These are phyloP conservation scores for Mastomys natalensis DNA, from an alignment of 2,113 vertebrate genomes.

Conservation along the genomic window DNA sequence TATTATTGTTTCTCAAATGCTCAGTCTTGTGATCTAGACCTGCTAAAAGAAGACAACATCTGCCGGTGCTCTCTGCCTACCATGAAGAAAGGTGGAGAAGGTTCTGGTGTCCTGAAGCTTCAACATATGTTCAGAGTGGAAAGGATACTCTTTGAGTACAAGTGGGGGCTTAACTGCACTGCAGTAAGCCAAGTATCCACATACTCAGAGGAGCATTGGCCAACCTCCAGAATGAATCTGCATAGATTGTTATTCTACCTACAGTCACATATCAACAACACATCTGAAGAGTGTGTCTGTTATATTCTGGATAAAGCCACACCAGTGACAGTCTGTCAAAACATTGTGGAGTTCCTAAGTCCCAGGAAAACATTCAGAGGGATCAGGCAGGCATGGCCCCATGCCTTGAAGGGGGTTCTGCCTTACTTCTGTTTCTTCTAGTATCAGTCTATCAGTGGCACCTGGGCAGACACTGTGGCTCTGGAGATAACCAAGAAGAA, in stretches of 20 bases:
- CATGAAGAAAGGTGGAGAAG: not conserved
- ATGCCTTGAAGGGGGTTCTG: not conserved
- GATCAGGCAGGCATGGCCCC: not conserved
- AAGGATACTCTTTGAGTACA: not conserved
- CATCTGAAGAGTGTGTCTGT: not conserved
- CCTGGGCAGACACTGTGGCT: not conserved
- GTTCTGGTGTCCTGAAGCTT: not conserved
- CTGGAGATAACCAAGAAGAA: not conserved
- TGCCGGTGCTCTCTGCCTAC: not conserved
- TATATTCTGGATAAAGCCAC: not conserved
- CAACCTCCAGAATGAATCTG: not conserved
- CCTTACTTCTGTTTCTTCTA: not conserved
- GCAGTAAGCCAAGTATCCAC: not conserved
- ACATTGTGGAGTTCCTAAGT: not conserved
- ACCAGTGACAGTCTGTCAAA: not conserved
- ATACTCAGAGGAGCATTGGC: not conserved
- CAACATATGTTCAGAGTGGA: not conserved
- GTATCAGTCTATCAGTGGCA: not conserved
- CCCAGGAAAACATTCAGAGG: not conserved
- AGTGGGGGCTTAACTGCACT: not conserved
- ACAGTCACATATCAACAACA: not conserved
- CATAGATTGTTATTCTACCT: not conserved
- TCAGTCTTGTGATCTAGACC: not conserved
- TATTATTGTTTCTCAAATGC: not conserved
- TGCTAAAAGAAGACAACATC: not conserved